A percentile compares a stretch with the other conserved stretches of the same genome.
These are phyloP conservation scores for Hemiscyllium ocellatum DNA, from an alignment of 2,113 vertebrate species.

Conservation along the genomic window DNA sequence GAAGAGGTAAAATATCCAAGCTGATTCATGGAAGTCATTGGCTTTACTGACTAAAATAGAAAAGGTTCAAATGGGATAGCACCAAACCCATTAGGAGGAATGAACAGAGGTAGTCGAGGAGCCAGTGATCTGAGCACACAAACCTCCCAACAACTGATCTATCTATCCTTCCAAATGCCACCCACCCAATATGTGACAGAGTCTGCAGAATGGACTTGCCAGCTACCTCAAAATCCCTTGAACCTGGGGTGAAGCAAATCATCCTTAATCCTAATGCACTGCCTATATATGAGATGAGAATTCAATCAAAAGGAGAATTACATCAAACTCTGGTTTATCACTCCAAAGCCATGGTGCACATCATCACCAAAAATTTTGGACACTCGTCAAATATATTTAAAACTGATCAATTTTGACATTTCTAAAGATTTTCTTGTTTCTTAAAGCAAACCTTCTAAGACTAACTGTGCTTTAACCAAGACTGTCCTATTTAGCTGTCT, in stretches of 20 bases:
- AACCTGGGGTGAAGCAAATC: background rate
- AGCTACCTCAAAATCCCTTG: background rate
- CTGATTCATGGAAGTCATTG: no score
- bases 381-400: background rate
- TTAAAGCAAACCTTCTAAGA: no score
- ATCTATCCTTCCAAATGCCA: background rate
- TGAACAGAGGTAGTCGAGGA: no score
- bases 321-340: background rate
- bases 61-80: no score
- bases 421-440: background rate
- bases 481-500: background rate
- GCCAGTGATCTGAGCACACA: background rate
- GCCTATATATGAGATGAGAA: background rate
- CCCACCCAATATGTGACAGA: background rate
- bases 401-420: background rate
- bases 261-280: background rate
- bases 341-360: background rate
- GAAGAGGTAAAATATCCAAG: no score
- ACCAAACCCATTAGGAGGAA: no score
- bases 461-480: background rate
- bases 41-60: no score
- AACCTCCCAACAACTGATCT: background rate
- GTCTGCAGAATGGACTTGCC: background rate
- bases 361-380: background rate
- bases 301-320: background rate